phyloP scores from a whole-genome alignment of 2,888 invertebrate genomes.

The Hydriomena furcata region DNA sequence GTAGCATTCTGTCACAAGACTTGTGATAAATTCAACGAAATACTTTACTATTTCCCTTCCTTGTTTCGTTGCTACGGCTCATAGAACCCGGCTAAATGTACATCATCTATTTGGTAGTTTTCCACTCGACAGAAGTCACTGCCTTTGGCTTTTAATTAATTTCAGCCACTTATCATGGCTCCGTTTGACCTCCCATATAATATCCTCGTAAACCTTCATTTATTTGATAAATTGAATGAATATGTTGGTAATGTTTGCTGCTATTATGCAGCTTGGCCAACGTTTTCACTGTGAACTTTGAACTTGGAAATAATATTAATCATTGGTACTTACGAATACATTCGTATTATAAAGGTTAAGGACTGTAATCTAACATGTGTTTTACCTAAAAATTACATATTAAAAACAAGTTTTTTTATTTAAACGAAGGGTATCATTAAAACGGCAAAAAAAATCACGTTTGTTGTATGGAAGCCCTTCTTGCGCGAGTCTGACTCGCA shows the following conservation, averaged over 20 bases:
- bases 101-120: constrained; percentile 49
- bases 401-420: too few species aligned
- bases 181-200: constrained; percentile 34
- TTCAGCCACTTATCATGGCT: constrained; percentile 41
- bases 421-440: too few species aligned
- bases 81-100: constrained; percentile 41
- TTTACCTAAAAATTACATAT: too few species aligned
- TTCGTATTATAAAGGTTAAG: too few species aligned
- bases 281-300: not conserved
- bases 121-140: constrained; percentile 40
- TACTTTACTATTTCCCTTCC: constrained; percentile 9
- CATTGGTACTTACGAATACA: too few species aligned
- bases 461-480: too few species aligned
- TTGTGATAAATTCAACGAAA: constrained; percentile 4
- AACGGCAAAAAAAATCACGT: too few species aligned
- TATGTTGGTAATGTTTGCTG: constrained; percentile 2
- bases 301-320: too few species aligned
- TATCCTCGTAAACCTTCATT: constrained; percentile 27
- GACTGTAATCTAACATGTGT: too few species aligned
- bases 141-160: constrained; percentile 45
- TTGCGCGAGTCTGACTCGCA: too few species aligned
- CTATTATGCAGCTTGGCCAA: constrained; percentile 1
- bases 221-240: constrained; percentile 25
- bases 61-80: constrained; percentile 22
- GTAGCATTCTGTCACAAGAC: constrained; percentile 1